Conservation (phyloP, 2,113 vertebrate genomes). For the Vidua chalybeata region DNA sequence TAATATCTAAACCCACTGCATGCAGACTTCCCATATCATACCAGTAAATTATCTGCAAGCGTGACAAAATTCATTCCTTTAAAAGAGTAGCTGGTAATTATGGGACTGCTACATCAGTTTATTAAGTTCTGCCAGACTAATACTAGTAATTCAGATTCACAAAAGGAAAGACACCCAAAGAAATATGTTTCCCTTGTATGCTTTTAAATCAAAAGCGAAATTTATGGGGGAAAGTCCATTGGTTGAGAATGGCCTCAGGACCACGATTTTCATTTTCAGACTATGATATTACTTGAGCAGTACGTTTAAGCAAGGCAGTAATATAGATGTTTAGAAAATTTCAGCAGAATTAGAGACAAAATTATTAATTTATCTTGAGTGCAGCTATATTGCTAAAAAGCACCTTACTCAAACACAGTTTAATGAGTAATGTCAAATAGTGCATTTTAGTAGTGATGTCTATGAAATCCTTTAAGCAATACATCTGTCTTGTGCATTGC, state of each 20-base stretch:
- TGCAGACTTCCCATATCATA: fast-evolving
- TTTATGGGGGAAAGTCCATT: background rate
- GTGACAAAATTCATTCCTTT: background rate
- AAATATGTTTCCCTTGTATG: background rate
- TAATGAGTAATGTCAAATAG: background rate
- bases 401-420: background rate
- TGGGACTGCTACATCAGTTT: background rate
- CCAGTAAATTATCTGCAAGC: background rate
- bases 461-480: background rate
- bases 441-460: background rate
- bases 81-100: background rate
- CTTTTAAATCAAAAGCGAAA: background rate
- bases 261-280: background rate
- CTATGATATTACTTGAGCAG: background rate
- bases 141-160: background rate
- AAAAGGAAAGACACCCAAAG: background rate
- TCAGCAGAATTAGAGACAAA: background rate
- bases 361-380: background rate
- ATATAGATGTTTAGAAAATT: background rate
- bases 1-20: background rate
- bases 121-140: background rate
- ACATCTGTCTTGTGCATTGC: background rate
- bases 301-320: background rate
- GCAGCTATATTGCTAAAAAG: background rate
- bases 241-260: background rate